These are phyloP conservation scores for Tetrapedia diversipes DNA, from an alignment of 2,888 invertebrate genomes.

Conservation along the genomic window DNA sequence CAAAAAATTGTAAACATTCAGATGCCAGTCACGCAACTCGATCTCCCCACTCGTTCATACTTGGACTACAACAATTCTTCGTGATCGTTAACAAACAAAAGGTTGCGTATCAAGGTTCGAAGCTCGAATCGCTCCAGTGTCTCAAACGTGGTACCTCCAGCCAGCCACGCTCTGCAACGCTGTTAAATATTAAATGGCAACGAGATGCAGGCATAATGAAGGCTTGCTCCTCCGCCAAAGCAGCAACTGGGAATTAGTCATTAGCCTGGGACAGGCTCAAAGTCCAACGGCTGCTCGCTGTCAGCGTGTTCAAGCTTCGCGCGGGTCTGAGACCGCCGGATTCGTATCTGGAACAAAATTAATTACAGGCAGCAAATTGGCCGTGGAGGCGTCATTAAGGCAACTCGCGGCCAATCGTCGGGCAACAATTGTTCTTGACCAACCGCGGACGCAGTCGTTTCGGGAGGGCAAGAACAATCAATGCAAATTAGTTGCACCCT, in stretches of 20 bases:
- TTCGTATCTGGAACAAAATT: slow-evolving; percentile 41
- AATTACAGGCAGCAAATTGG: slow-evolving; percentile 54
- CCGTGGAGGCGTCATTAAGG: slow-evolving; percentile 48
- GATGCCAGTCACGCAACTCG: too few species aligned
- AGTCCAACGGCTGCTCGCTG: slow-evolving; percentile 5
- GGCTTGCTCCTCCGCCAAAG: slow-evolving; percentile 7
- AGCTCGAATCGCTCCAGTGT: slow-evolving; percentile 15
- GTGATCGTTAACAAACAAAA: slow-evolving; percentile 18
- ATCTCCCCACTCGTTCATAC: not conserved
- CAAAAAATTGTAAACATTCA: too few species aligned
- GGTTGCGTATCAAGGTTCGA: slow-evolving; percentile 9
- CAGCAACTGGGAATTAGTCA: slow-evolving; percentile 23
- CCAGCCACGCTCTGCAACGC: not conserved
- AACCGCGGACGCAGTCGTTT: slow-evolving; percentile 21
- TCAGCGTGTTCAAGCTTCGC: slow-evolving; percentile 2
- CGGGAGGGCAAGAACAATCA: slow-evolving; percentile 33
- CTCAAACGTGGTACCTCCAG: not conserved
- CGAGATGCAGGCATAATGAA: slow-evolving; percentile 23
- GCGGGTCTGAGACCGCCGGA: not conserved
- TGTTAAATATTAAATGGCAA: slow-evolving; percentile 35
- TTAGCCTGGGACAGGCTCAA: slow-evolving; percentile 9
- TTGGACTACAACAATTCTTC: not conserved
- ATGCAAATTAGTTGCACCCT: slow-evolving; percentile 30
- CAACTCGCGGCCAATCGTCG: slow-evolving; percentile 59
- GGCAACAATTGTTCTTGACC: slow-evolving; percentile 59